Base-by-base conservation (phyloP, 2,888 invertebrate genomes). In the Drosophila birchii region DNA sequence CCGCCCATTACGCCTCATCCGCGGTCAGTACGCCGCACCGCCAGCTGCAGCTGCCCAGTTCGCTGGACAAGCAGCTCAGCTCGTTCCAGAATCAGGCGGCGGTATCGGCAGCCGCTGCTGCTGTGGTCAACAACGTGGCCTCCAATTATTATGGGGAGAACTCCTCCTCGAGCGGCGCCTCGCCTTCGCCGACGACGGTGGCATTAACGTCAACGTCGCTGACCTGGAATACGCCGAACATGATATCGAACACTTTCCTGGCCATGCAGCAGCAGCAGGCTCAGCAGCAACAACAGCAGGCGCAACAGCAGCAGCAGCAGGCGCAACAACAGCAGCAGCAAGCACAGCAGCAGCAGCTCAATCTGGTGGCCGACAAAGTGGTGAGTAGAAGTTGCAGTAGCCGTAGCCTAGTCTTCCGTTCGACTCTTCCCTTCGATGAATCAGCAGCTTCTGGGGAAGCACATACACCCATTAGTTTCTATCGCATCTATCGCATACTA, bases 1-100 rank as follows among this genome's bases (percentile, higher is more conserved):
- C 95, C 83, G 95, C 95, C 76, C 95, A 95, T 90, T 96, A 95
- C 91, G 95, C 95, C 92, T 93, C 94, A 89, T 93, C 93, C 76
- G 90, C 92, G 55, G 91, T 92, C 29, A 91, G 94, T 94, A 92
- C 94, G 93, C 95, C 96, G 90, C 96, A 96, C 91, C 93, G 95
- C 73, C 96, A 96, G 93, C 93, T 94, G 70, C 94, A 93, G 83
- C 93, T 94, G 81, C 94, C 94, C 61, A 94, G 94, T 55, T 86
- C 90, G 23, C 75, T 89, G 77, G 92, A 92, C 72, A 92, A 92
- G 70, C 91, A 91, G 74, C 80, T 92, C 56, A 89, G 83, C 75
- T 81, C 89, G 63, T 92, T 92, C 81, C 90, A 92, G 62, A 91
- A 92, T 72, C 91, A 91, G 67, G 85, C 91, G 34, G 89, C 91